These are phyloP conservation scores for Scomber japonicus DNA, from an alignment of 2,113 vertebrate genomes.

Conservation along the genomic window DNA sequence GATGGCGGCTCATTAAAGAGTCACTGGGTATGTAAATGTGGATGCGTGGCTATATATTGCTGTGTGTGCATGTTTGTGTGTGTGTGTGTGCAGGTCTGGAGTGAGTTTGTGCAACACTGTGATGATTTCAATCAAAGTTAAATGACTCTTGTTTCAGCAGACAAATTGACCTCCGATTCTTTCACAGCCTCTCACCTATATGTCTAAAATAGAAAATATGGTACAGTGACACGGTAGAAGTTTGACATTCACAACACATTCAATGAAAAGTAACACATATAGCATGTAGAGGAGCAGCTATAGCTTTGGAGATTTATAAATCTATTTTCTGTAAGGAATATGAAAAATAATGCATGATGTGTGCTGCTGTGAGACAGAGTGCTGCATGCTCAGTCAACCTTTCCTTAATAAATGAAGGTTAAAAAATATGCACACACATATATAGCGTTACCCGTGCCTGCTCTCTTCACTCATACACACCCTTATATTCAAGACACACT, in stretches of 20 bases:
- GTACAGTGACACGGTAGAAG: background rate
- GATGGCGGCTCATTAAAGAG: constrained; percentile 47
- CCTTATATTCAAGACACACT: background rate
- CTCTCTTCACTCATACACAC: background rate
- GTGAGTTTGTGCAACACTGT: background rate
- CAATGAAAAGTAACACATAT: background rate
- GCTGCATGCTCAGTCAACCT: background rate
- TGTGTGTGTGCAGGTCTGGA: background rate
- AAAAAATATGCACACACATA: background rate
- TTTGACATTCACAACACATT: background rate
- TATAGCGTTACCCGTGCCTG: background rate
- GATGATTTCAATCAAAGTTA: background rate
- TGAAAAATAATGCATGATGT: constrained; percentile 13
- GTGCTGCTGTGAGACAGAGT: background rate
- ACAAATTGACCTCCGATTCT: background rate
- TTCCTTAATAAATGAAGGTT: constrained; percentile 20
- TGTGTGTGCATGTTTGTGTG: background rate
- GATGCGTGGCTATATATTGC: background rate
- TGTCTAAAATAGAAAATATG: background rate
- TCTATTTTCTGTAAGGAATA: background rate
- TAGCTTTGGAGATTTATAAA: background rate
- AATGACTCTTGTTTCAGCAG: background rate
- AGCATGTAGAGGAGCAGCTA: background rate
- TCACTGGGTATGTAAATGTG: constrained; percentile 12
- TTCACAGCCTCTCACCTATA: background rate